A percentile compares a stretch with the other conserved stretches of the same genome.
Evolutionary conservation across 2,113 vertebrate genomes (phyloP).

Genomic region (Ciconia stormi): DNA sequence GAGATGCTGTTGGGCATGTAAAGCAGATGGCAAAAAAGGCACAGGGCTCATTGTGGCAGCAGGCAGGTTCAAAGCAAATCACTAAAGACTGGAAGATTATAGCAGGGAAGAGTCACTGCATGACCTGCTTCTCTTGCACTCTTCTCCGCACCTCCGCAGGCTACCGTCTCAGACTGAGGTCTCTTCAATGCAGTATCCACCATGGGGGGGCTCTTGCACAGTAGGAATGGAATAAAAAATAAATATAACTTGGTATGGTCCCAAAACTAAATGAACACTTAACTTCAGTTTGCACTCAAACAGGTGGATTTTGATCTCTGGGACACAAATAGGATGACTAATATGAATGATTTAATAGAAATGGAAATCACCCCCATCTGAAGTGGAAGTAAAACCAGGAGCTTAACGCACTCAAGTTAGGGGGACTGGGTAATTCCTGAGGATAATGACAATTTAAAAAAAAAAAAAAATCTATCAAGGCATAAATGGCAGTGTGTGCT

Average conservation of each 20-base stretch:
- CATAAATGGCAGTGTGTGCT: background rate
- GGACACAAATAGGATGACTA: background rate
- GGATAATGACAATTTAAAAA: conserved; percentile 12
- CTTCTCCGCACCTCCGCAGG: accelerated
- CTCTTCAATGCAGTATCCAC: background rate
- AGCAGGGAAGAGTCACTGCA: background rate
- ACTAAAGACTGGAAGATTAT: background rate
- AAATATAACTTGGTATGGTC: background rate
- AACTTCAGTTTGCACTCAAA: background rate
- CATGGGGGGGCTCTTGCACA: background rate
- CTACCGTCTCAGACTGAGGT: background rate
- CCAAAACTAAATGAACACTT: background rate
- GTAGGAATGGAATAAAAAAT: background rate
- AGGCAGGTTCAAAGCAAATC: background rate
- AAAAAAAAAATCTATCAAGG: conserved; percentile 34
- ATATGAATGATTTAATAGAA: background rate
- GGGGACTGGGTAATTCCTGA: background rate
- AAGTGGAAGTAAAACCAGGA: conserved; percentile 11
- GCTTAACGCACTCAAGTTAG: background rate
- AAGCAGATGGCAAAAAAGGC: background rate
- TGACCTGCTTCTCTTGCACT: background rate
- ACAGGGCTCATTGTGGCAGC: background rate
- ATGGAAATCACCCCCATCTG: background rate
- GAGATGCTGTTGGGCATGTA: background rate
- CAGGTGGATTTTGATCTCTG: background rate